Conservation (phyloP, 2,113 vertebrate species). For the Etheostoma spectabile region DNA sequence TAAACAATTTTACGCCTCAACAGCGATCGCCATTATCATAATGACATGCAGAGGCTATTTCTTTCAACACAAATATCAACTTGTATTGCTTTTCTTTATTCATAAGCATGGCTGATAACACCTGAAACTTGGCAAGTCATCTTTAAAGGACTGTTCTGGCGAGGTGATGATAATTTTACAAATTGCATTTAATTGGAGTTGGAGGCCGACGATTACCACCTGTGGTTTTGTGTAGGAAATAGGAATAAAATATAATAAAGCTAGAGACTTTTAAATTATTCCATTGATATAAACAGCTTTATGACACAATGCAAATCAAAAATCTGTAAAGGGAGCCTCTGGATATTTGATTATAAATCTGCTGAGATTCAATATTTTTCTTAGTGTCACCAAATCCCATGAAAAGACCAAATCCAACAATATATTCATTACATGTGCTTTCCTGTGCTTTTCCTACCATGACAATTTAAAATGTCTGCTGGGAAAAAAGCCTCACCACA, state of each 20-base stretch:
- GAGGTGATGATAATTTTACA: slow-evolving; percentile 25
- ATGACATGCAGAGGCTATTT: slow-evolving; percentile 52
- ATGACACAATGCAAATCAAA: neutral
- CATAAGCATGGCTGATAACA: slow-evolving; percentile 54
- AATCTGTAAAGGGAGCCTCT: neutral
- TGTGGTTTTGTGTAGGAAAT: neutral
- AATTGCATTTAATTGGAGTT: slow-evolving; percentile 48
- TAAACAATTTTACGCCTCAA: slow-evolving; percentile 58
- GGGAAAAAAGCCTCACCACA: neutral
- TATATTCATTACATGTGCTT: neutral
- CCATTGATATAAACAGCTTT: neutral
- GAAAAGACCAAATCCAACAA: neutral
- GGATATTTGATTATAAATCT: neutral
- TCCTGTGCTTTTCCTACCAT: neutral
- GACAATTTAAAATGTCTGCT: neutral
- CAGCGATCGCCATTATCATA: slow-evolving; percentile 47
- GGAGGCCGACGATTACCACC: neutral
- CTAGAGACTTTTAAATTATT: neutral
- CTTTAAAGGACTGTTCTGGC: neutral
- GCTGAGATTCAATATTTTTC: neutral
- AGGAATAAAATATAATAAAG: slow-evolving; percentile 5
- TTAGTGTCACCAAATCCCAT: neutral
- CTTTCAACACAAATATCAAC: slow-evolving; percentile 41
- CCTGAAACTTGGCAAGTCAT: slow-evolving; percentile 21
- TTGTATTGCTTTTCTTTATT: slow-evolving; percentile 61